Percentiles rank a stretch among this genome's conserved stretches.
Conservation (phyloP, 2,113 vertebrate species). For the Rattus norvegicus region DNA sequence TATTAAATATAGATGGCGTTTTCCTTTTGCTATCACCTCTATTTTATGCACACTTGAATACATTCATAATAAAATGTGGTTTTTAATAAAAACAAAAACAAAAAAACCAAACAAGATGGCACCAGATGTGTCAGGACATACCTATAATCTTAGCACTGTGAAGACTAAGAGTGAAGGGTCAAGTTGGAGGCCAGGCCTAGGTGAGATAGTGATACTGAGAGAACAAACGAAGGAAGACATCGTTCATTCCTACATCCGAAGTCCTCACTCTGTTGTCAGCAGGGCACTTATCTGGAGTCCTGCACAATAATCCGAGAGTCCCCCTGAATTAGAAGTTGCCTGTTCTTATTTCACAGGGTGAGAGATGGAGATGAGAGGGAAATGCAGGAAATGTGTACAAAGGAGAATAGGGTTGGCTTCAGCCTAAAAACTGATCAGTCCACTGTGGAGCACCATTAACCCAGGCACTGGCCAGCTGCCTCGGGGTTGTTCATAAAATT, state of each 20-base stretch:
- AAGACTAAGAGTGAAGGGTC: neutral
- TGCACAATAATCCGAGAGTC: accelerated
- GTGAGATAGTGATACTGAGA: neutral
- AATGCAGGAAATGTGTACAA: neutral
- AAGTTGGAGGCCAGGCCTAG: neutral
- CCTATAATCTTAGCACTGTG: neutral
- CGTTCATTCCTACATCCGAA: neutral
- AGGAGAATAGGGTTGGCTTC: neutral
- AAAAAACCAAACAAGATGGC: neutral
- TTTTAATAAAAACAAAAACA: neutral
- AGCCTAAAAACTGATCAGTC: neutral
- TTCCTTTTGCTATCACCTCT: neutral
- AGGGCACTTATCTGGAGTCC: neutral
- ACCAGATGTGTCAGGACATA: neutral
- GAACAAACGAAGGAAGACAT: neutral
- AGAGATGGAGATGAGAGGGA: neutral
- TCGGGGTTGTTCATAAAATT: neutral
- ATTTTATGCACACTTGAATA: neutral
- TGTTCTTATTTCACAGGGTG: neutral
- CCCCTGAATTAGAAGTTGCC: neutral
- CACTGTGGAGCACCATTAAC: neutral
- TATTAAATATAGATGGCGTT: neutral
- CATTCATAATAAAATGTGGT: neutral
- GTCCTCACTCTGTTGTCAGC: neutral
- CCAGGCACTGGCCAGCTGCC: neutral